Evolutionary conservation across 2,797 vertebrate species (phyloP), one percentile per base, ranked within the genome.

Genomic region (Acipenser ruthenus): DNA sequence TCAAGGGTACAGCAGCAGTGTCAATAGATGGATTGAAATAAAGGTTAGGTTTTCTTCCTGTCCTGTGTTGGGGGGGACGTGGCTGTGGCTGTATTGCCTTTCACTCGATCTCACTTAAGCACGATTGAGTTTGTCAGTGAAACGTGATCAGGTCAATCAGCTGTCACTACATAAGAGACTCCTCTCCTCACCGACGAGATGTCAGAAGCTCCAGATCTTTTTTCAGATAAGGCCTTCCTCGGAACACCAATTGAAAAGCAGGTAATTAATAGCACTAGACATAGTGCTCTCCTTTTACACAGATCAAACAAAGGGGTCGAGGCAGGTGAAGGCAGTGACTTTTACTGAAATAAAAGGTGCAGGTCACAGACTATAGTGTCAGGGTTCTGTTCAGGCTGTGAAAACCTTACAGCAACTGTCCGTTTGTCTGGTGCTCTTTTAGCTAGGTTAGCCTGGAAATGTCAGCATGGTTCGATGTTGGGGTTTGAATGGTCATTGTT

Each of bases 61-160:
- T 55, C 53, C 53, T 55, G 3, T 12, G 52, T 12, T 55, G 9
- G 53, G 9, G 53, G n/a, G 10, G 9, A 52, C 66, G 73, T 77
- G 81, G 78, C 78, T 78, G 80, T 83, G 80, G 80, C 79, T 18
- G 83, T 93, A 92, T 93, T 93, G 91, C 93, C 91, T 93, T 94
- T 92, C 91, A 88, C 91, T 91, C 78, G 79, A 87, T 93, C 86
- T 86, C 90, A 90, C 89, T 92, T 85, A 88, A 83, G 87, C 84
- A 85, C 80, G 85, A 89, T 94, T 93, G 89, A 91, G 82, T 93
- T 91, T 91, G 92, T 92, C 87, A 87, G 90, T 89, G 91, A 93
- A 94, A 95, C 89, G 87, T 53, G 89, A 92, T 80, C 77, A 56
- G 78, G 82, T 87, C 85, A 90, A 91, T 95, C 92, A 92, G 89